These are phyloP conservation scores for Temnothorax nylanderi DNA, from an alignment of 1,140 invertebrate species.

Conservation along the genomic window DNA sequence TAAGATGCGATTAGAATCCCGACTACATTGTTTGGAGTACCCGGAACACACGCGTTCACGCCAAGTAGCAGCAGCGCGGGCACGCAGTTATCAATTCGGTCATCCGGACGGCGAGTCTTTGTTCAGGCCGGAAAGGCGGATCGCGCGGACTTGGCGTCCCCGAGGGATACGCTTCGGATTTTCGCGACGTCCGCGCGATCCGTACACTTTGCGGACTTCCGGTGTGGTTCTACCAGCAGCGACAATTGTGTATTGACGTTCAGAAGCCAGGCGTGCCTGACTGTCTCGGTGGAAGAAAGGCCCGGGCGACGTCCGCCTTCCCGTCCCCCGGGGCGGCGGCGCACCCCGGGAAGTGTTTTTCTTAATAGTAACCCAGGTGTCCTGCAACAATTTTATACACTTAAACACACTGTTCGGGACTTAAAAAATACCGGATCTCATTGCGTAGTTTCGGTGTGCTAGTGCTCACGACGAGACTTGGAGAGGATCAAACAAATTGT, in stretches of 20 bases:
- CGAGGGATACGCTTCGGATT: no score
- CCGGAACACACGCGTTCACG: conserved; percentile 19
- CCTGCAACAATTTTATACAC: conserved; percentile 80
- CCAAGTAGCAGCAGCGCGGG: conserved; percentile 13
- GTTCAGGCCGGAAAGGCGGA: conserved; percentile 53
- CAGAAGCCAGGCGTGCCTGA: conserved; percentile 81
- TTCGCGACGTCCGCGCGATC: background rate
- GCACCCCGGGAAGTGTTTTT: conserved; percentile 71
- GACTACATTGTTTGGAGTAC: conserved; percentile 21
- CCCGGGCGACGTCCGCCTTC: background rate
- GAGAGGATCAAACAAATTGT: conserved; percentile 78
- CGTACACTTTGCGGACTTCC: conserved; percentile 61
- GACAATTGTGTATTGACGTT: conserved; percentile 84
- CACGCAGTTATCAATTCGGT: background rate
- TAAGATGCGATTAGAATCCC: conserved; percentile 33
- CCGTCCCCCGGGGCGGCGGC: conserved; percentile 16
- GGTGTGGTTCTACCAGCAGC: conserved; percentile 82
- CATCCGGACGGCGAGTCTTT: conserved; percentile 40
- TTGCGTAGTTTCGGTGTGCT: conserved; percentile 73
- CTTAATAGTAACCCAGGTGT: conserved; percentile 73
- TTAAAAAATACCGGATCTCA: conserved; percentile 76
- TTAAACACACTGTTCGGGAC: conserved; percentile 78
- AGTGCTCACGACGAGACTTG: conserved; percentile 78
- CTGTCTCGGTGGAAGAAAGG: conserved; percentile 70
- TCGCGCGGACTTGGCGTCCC: conserved; percentile 14